Percentiles rank a stretch among this genome's conserved stretches.
phyloP scores from a whole-genome alignment of 2,888 invertebrate genomes.

The Epistrophella euchroma region DNA sequence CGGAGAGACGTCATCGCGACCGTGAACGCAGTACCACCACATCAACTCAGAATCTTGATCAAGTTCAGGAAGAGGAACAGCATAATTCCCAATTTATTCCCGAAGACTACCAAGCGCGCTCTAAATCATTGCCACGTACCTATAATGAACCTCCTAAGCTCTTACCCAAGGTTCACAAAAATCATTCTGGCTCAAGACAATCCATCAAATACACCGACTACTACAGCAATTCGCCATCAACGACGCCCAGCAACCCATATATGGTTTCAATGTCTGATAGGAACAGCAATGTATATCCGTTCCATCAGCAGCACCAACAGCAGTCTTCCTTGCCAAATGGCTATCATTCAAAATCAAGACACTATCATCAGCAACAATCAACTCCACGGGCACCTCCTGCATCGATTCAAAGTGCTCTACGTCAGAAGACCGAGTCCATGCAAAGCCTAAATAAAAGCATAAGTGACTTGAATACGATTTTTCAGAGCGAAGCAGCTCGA shows the following conservation, averaged over 20 bases:
- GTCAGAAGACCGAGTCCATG: slow-evolving; percentile 83
- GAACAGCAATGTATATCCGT: slow-evolving; percentile 80
- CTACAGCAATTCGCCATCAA: slow-evolving; percentile 72
- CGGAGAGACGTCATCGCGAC: slow-evolving; percentile 93
- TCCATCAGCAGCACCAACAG: slow-evolving; percentile 77
- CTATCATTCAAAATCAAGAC: slow-evolving; percentile 60
- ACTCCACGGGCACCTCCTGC: slow-evolving; percentile 58
- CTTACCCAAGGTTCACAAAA: slow-evolving; percentile 73
- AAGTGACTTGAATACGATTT: slow-evolving; percentile 88
- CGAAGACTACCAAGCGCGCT: slow-evolving; percentile 82
- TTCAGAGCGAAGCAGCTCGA: slow-evolving; percentile 93
- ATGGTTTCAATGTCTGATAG: slow-evolving; percentile 80
- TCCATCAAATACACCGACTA: slow-evolving; percentile 77
- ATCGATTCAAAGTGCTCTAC: slow-evolving; percentile 77
- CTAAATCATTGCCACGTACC: slow-evolving; percentile 86
- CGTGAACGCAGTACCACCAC: slow-evolving; percentile 87
- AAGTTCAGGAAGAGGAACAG: slow-evolving; percentile 83
- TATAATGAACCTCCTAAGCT: slow-evolving; percentile 80
- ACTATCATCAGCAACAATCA: slow-evolving; percentile 72
- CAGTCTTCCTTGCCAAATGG: slow-evolving; percentile 79
- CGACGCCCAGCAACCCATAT: slow-evolving; percentile 68
- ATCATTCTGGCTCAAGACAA: slow-evolving; percentile 77
- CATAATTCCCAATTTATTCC: slow-evolving; percentile 57
- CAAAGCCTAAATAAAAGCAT: slow-evolving; percentile 83
- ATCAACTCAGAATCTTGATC: slow-evolving; percentile 83